These are phyloP conservation scores for Drosophila pseudotakahashii DNA, from an alignment of 2,888 invertebrate species.

Conservation along the genomic window DNA sequence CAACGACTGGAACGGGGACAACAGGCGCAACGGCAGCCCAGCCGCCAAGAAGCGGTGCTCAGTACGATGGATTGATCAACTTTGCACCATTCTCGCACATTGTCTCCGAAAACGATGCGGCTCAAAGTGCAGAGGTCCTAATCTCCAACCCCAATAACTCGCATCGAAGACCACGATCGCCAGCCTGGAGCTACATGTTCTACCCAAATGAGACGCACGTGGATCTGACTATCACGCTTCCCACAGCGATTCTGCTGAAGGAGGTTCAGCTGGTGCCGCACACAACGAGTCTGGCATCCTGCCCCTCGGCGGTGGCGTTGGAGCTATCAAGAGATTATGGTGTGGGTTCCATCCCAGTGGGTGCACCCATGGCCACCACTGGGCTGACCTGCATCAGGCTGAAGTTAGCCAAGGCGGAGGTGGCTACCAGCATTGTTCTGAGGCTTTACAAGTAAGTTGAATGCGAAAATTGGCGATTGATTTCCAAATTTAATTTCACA, in stretches of 20 bases:
- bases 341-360: slow-evolving; percentile 91
- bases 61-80: slow-evolving; percentile 93
- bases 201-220: slow-evolving; percentile 95
- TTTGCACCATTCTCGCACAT: slow-evolving; percentile 95
- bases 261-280: slow-evolving; percentile 95
- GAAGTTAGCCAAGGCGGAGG: slow-evolving; percentile 92
- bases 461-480: neutral
- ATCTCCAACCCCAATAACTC: slow-evolving; percentile 92
- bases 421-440: slow-evolving; percentile 92
- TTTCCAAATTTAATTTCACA: neutral
- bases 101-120: slow-evolving; percentile 92
- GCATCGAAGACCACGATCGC: slow-evolving; percentile 93
- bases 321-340: slow-evolving; percentile 93
- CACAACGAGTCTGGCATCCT: slow-evolving; percentile 92
- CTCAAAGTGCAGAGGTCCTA: slow-evolving; percentile 94
- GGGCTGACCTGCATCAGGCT: slow-evolving; percentile 95
- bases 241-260: slow-evolving; percentile 93
- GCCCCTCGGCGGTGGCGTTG: slow-evolving; percentile 94
- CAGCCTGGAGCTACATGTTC: slow-evolving; percentile 98
- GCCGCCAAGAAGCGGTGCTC: slow-evolving; percentile 84
- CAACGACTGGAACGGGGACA: slow-evolving; percentile 80
- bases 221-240: slow-evolving; percentile 93
- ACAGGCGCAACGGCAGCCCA: slow-evolving; percentile 82
- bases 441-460: slow-evolving; percentile 81
- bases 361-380: slow-evolving; percentile 93